Evolutionary conservation across 1,140 invertebrate genomes (phyloP), one percentile per base, ranked within the genome.

Genomic region (Matsumurasca onukii): DNA sequence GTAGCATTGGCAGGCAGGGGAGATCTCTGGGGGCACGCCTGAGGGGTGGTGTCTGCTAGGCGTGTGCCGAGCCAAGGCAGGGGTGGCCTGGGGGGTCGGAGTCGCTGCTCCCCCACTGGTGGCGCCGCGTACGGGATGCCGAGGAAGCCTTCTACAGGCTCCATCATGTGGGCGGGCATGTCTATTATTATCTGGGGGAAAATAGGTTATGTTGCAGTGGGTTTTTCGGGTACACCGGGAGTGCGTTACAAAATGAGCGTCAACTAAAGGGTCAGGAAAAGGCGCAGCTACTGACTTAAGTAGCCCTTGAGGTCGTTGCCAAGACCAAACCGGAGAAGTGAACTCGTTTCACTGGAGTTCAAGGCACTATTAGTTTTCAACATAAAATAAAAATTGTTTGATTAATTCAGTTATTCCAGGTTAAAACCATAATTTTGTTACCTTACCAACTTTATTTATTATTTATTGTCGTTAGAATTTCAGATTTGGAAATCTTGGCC

Each of bases 61-160:
- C 88, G 84, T 29, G 89, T 88, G 55, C 89, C 89, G 61, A 84
- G 82, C 89, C 91, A 92, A 63, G 85, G 78, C 29, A 85, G 80
- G 3, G 89, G 87, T 3, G 87, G 84, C 49, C 85, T 83, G 29
- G 91, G 89, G 17, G 88, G 83, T 68, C 86, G 86, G 73, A 93
- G 90, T 25, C 93, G 85, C 34, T 91, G 80, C 15, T 84, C 82
- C n/a, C 87, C 88, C 1, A 86, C 80, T 2, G 92, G 92, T 27
- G 88, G 85, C n/a, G 91, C 88, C 0, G 91, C 93, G 82, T 95
- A 97, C 3, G 92, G 93, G 55, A 96, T 89, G 68, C 85, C 92
- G 70, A 84, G 88, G 79, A 88, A 94, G 55, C 89, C 87, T 76
- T 91, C 91, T 48, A 94, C 91, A 0, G 90, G 88, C 73, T 89